Evolutionary conservation across 2,888 invertebrate genomes (phyloP), one percentile per base, ranked within the genome.

Genomic region (Himalopsyche anomala): DNA sequence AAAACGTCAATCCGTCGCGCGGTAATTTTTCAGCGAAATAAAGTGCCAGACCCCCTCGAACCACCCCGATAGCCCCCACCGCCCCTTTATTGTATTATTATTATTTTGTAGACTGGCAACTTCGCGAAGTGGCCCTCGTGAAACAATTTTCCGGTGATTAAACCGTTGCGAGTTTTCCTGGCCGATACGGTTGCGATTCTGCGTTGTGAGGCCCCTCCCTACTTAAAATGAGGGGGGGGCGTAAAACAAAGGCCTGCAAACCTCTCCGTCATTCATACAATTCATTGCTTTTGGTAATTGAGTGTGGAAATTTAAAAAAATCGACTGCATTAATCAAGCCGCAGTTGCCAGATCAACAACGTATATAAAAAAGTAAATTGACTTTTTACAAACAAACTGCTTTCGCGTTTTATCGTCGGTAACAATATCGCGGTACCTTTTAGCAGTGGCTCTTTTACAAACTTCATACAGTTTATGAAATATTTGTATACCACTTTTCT

Each of bases 141-240:
- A 62, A 62, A 62, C 86, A 86, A 86, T 84, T 86, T 86, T 86
- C 86, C 86, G 84, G 86, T 82, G 86, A 86, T 86, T 86, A 87
- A 85, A 85, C 82, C 82, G 62, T 62, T 62, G 82, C 83, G 81
- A 62, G 62, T 62, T 62, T 62, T 62, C 62, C 62, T 62, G 86
- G 17, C 40, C 80, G 80, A 62, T 62, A 62, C 62, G 62, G 62
- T 19, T 62, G 62, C 62, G 62, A 62, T 45, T 45, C 45, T 45
- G 45, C 45, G 45, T 45, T 45, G 45, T 45, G 45, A 45, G 2
- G 28, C 62, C n/a, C 28, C 56, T 19, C 56, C 62, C 62, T 62
- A 8, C 62, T 28, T 28, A 19, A 62, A 62, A 11, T 62, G 62
- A 9, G 62, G 62, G 62, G 62, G 62, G 62, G 62, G 62, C 19